Percentiles rank a stretch among this genome's conserved stretches.
These are phyloP conservation scores for Synergus japonicus DNA, from an alignment of 2,888 invertebrate genomes.

Conservation along the genomic window DNA sequence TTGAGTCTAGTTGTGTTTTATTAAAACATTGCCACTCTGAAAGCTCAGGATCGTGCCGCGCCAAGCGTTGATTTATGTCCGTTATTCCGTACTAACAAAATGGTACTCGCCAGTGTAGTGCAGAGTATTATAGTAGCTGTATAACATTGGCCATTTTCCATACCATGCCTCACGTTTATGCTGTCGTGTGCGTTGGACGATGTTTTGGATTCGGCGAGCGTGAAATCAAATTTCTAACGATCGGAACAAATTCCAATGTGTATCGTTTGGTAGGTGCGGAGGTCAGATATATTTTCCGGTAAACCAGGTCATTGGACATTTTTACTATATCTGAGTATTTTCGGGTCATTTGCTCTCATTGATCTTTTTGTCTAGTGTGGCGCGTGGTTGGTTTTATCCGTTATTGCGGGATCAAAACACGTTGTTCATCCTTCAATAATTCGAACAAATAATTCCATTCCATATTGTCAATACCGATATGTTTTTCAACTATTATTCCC, in stretches of 20 bases:
- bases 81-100: slow-evolving; percentile 60
- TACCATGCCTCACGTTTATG: slow-evolving; percentile 49
- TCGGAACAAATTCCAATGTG: slow-evolving; percentile 59
- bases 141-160: slow-evolving; percentile 43
- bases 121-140: slow-evolving; percentile 28
- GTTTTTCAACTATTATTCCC: background rate
- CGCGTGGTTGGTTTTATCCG: slow-evolving; percentile 14
- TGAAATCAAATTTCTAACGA: slow-evolving; percentile 74
- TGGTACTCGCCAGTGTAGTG: slow-evolving; percentile 51
- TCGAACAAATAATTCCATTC: background rate
- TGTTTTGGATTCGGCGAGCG: slow-evolving; percentile 69
- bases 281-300: slow-evolving; percentile 31
- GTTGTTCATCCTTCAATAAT: background rate
- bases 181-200: slow-evolving; percentile 53
- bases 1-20: slow-evolving; percentile 61
- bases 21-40: slow-evolving; percentile 60
- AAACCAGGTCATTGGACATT: slow-evolving; percentile 33
- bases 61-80: slow-evolving; percentile 63
- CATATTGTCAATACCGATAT: background rate
- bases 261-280: slow-evolving; percentile 15
- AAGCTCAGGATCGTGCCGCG: slow-evolving; percentile 55
- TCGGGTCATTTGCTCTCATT: slow-evolving; percentile 30
- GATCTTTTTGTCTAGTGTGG: background rate
- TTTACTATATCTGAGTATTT: slow-evolving; percentile 21
- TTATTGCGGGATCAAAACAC: background rate